Base-by-base conservation (phyloP, 2,113 vertebrate species). In the Paralichthys olivaceus region DNA sequence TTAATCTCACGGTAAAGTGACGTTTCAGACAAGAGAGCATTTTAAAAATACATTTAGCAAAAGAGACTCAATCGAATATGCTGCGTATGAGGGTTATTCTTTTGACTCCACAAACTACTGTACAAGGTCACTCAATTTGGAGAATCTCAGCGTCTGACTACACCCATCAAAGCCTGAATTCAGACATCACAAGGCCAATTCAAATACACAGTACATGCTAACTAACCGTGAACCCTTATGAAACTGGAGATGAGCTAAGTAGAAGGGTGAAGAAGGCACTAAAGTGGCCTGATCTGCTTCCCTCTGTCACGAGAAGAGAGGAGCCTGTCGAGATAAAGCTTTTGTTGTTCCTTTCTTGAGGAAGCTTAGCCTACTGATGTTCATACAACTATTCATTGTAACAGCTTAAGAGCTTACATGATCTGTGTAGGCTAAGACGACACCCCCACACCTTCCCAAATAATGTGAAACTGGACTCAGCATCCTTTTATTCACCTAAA, bases 351-450 rank as follows among this genome's bases (percentile, higher is more conserved):
- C 54, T 32, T 56, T 65, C 26, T 56, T 5, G 5, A 19, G n/a
- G 28, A 71, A 59, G 71, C 61, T 78, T 57, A 75, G 69, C 58
- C 67, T 51, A 22, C 8, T 17, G 34, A 70, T 57, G 65, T 71
- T 81, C 26, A 75, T 45, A 64, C 43, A 58, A 54, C 62, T 28
- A 53, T 37, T 47, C 23, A 75, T n/a, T 67, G 71, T 49, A 71
- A 56, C 22, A 66, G 73, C 28, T 81, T 66, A 77, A 83, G 37
- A 71, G 67, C 57, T 75, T 59, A 74, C 34, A 0, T 77, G 73
- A 54, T 64, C 19, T 51, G 56, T 19, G 43, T 49, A 63, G 51
- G 62, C 43, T 45, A 53, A 19, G 45, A 80, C 43, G 1, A 13
- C 43, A 12, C 58, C 53, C 3, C 14, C 8, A n/a, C 71, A 47